Evolutionary conservation across 1,140 invertebrate species (phyloP), one percentile per base, ranked within the genome.

Genomic region (Euwallacea similis): DNA sequence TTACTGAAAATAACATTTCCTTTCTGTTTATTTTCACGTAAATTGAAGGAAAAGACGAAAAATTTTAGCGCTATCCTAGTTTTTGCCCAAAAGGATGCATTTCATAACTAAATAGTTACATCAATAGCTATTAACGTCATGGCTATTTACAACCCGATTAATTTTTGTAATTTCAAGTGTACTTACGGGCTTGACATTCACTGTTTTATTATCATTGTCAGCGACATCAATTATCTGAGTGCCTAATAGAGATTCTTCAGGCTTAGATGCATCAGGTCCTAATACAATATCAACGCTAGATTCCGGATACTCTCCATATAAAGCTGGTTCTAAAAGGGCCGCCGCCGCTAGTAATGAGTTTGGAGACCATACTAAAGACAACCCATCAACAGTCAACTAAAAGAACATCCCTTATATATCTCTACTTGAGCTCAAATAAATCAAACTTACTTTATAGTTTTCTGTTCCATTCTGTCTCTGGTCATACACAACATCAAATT

Each of bases 401-500:
- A 68, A 59, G 7, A 13, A 11, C 46, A 6, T 50, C 21, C 21
- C 21, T 33, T 33, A 33, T 33, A 33, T 33, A 2, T 33, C 21
- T 4, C 4, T 33, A 33, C 21, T n/a, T 33, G 21, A 33, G 21
- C 21, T 13, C 2, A 50, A 50, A 50, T 6, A 50, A 50, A 50
- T 50, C 9, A 50, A 11, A 62, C 47, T 62, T 44, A 71, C 69
- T 43, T 71, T 71, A 47, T 58, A 59, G 60, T 71, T 71, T 59
- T 71, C 69, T 0, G 65, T 67, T 10, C 71, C 71, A 46, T 62
- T 72, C 41, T 72, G 71, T 43, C 62, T 47, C 21, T 64, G 71
- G 50, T 73, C 71, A 44, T 73, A 73, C 47, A 73, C 16, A 16
- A 61, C 64, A 43, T 73, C 71, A 42, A 55, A 73, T 21, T 69